Conservation (phyloP, 1,140 invertebrate species). For the Leptinotarsa defecta region DNA sequence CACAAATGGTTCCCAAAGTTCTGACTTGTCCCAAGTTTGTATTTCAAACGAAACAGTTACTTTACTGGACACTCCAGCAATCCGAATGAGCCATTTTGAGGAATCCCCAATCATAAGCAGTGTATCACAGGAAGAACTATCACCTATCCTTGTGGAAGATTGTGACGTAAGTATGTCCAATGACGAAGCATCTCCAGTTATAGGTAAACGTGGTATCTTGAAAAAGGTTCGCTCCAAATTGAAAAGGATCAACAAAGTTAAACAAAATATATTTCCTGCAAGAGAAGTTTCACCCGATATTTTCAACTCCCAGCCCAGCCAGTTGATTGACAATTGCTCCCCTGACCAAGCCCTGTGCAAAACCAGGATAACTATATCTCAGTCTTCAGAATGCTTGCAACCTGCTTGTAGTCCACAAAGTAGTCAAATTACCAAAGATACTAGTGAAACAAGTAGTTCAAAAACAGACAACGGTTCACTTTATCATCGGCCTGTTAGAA, state of each 20-base stretch:
- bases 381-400: slow-evolving; percentile 1
- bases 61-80: background rate
- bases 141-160: slow-evolving; percentile 21
- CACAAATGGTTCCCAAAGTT: background rate
- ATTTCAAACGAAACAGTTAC: background rate
- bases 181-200: slow-evolving; percentile 34
- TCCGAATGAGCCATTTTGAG: background rate
- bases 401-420: background rate
- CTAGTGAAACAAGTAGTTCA: slow-evolving; percentile 13
- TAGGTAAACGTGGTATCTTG: slow-evolving; percentile 24
- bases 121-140: slow-evolving; percentile 25
- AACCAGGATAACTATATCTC: background rate
- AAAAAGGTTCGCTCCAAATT: slow-evolving; percentile 26
- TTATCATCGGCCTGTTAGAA: slow-evolving; percentile 22
- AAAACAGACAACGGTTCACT: slow-evolving; percentile 12
- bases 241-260: slow-evolving; percentile 20
- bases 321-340: slow-evolving; percentile 27
- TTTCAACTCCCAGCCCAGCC: background rate
- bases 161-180: background rate
- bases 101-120: slow-evolving; percentile 29
- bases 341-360: background rate
- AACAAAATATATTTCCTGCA: background rate
- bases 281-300: slow-evolving; percentile 10
- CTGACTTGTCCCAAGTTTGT: background rate
- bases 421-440: slow-evolving; percentile 9